Base-by-base conservation (phyloP, 1,140 invertebrate species). In the Drosophila virilis region DNA sequence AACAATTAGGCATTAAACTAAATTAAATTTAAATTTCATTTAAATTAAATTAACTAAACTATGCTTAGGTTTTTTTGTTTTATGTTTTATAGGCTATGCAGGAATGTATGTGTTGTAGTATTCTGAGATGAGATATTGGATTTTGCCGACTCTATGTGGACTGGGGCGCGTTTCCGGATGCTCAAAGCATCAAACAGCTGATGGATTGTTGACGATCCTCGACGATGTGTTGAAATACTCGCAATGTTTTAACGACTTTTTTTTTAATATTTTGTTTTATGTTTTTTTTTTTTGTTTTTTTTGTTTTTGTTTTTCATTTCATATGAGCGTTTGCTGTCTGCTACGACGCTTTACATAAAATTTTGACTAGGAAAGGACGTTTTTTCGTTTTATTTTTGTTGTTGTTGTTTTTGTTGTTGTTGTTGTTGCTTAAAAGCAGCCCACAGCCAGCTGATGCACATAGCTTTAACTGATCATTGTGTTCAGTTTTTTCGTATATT, bases 351-450 rank as follows among this genome's bases (percentile, higher is more conserved):
- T 72, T 88, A 77, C 59, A 86, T 77, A 73, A 59, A 91, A 91
- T 90, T 91, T 91, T 91, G 90, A 91, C 90, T 91, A 91, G 90
- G 90, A 89, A 83, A 90, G 90, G 90, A 91, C 90, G 85, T 86
- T 78, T 85, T 50, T 37, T 35, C 9, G 51, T 67, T 66, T 55
- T 50, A n/a, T 52, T 58, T 43, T 74, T 51, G 9, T 45, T 45
- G 28, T 55, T 52, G n/a, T 42, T 35, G 40, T 40, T 42, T 10
- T 40, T 40, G 12, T 42, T 50, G 13, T 40, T 43, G 1, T 51
- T 48, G 8, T 38, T 59, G 22, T 50, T 51, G 62, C 57, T 28
- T 13, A 8, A 40, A 28, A 32, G 66, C 35, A 48, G 43, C 13
- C 37, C 35, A 50, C 43, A 37, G 38, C 66, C 45, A 67, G 52